A percentile compares a stretch with the other conserved stretches of the same genome.
Conservation (phyloP, 1,140 invertebrate species). For the Saxidomus purpurata region DNA sequence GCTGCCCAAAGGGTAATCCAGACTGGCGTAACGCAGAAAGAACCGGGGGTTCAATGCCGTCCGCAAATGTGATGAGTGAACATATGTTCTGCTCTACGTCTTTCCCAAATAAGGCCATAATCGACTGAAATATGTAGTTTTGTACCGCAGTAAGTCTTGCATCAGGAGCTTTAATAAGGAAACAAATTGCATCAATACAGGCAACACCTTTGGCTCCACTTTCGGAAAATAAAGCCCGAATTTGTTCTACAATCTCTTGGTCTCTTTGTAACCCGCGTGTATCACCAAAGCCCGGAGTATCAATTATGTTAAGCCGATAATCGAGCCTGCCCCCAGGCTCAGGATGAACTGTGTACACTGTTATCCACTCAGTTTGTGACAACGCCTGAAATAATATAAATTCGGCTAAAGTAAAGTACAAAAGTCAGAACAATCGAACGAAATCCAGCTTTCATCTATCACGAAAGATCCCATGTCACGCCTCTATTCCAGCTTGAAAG, state of each 20-base stretch:
- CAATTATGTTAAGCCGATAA: constrained; percentile 46
- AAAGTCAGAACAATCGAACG: too few relatives aligned
- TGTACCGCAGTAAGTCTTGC: constrained; percentile 40
- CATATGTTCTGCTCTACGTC: constrained; percentile 71
- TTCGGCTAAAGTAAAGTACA: too few relatives aligned
- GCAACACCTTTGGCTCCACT: constrained; percentile 36
- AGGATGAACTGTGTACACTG: constrained; percentile 51
- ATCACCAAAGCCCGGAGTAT: constrained; percentile 62
- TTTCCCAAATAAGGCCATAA: constrained; percentile 71
- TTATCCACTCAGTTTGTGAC: constrained; percentile 66
- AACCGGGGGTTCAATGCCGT: constrained; percentile 56
- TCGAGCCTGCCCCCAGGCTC: neutral
- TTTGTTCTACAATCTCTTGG: constrained; percentile 63
- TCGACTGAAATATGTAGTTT: constrained; percentile 70
- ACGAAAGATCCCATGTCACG: too few relatives aligned
- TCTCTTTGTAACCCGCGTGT: constrained; percentile 66
- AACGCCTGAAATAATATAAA: constrained; percentile 19
- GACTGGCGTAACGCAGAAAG: constrained; percentile 49
- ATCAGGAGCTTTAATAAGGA: constrained; percentile 46
- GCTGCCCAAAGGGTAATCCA: constrained; percentile 53
- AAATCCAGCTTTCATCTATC: too few relatives aligned
- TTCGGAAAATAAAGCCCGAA: constrained; percentile 54
- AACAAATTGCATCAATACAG: constrained; percentile 68
- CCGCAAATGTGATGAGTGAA: constrained; percentile 68
- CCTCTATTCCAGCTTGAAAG: too few relatives aligned